phyloP scores from a whole-genome alignment of 2,797 vertebrate genomes.

The Allobates femoralis region DNA sequence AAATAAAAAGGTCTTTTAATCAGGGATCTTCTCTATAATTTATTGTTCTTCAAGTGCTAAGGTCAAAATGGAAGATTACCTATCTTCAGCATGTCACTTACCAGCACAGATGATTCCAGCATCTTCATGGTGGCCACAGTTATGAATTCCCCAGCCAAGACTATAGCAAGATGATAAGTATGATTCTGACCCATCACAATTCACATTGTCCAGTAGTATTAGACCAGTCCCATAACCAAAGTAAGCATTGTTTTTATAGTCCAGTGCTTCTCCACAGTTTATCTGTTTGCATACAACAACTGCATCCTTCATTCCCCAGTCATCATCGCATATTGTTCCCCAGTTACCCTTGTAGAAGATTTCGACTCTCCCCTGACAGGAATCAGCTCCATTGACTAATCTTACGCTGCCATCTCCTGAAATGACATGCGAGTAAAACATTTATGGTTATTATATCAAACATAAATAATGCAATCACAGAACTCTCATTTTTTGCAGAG shows the following conservation, averaged over 20 bases:
- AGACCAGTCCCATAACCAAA: constrained; percentile 89
- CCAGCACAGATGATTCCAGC: constrained; percentile 89
- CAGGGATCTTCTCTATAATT: too few species aligned
- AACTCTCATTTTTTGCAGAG: not conserved
- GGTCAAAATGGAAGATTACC: too few species aligned
- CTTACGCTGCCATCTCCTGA: constrained; percentile 87
- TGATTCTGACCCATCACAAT: constrained; percentile 84
- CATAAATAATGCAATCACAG: not conserved
- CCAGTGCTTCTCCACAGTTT: constrained; percentile 82
- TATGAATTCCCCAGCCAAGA: constrained; percentile 93
- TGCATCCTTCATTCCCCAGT: constrained; percentile 86
- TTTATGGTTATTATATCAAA: not conserved
- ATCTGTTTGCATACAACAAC: constrained; percentile 89
- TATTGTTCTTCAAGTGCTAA: not conserved
- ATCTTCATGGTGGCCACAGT: constrained; percentile 96
- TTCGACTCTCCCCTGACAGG: constrained; percentile 92
- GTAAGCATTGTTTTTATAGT: constrained; percentile 84
- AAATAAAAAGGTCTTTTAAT: not conserved
- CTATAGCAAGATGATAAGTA: constrained; percentile 82
- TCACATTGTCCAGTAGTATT: constrained; percentile 92
- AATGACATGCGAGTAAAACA: constrained; percentile 12
- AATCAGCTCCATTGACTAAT: constrained; percentile 79
- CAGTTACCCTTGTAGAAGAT: constrained; percentile 86
- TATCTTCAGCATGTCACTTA: constrained; percentile 65
- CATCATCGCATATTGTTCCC: constrained; percentile 96